Conservation (phyloP, 2,888 invertebrate genomes). For the Noctua janthina region DNA sequence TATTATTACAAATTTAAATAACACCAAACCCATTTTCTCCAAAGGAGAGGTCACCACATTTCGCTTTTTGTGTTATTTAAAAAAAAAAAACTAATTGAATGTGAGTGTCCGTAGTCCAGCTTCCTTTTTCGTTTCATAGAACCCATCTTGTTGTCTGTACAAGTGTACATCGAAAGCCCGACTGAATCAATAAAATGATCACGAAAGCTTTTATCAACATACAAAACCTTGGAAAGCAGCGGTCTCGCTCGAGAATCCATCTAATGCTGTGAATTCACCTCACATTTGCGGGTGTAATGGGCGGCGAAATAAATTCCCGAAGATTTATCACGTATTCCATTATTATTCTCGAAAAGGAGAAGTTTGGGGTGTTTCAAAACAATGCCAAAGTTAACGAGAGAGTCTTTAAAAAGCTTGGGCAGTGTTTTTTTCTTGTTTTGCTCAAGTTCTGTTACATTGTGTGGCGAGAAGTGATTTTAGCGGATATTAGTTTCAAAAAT, state of each 20-base stretch:
- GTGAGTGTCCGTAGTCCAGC: not conserved
- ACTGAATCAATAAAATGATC: conserved; percentile 61
- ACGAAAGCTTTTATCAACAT: conserved; percentile 61
- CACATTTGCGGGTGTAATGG: conserved; percentile 64
- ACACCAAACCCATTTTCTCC: not conserved
- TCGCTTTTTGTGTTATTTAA: not conserved
- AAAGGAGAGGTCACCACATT: not conserved
- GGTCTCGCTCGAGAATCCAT: conserved; percentile 52
- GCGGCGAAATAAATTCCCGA: conserved; percentile 61
- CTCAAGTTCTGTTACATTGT: not conserved
- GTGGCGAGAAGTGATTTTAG: not conserved
- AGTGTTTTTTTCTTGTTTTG: not conserved
- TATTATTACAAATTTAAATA: not conserved
- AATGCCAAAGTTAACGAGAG: conserved; percentile 53
- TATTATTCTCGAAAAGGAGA: conserved; percentile 58
- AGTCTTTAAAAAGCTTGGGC: conserved; percentile 32
- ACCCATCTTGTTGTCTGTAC: conserved; percentile 12
- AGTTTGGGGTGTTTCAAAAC: conserved; percentile 62
- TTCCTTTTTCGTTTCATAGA: not conserved
- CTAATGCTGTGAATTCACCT: conserved; percentile 61
- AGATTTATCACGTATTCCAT: conserved; percentile 68
- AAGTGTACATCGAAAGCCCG: not conserved
- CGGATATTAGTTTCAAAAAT: conserved; percentile 4
- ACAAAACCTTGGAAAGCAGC: conserved; percentile 46
- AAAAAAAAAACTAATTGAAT: not conserved